Conservation (phyloP, 2,113 vertebrate genomes). For the Catharus fuscescens region DNA sequence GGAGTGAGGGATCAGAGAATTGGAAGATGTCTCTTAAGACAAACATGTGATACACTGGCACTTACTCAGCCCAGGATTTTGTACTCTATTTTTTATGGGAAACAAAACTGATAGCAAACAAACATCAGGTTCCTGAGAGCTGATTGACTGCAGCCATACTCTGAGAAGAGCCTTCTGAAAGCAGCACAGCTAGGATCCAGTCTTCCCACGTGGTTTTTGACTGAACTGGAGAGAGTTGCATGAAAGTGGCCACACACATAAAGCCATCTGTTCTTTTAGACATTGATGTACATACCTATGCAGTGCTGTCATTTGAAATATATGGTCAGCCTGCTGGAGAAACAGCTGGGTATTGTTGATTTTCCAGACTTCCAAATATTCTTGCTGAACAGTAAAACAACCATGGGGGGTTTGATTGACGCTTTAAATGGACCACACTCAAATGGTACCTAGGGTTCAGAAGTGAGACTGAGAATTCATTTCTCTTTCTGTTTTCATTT, state of each 20-base stretch:
- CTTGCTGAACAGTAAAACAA: conserved; percentile 30
- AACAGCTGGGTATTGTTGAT: conserved; percentile 50
- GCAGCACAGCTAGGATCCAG: background rate
- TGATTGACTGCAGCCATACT: background rate
- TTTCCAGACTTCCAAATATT: conserved; percentile 42
- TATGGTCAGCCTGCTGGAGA: background rate
- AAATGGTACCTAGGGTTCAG: background rate
- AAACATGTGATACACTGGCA: background rate
- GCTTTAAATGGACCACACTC: background rate
- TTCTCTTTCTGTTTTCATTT: background rate
- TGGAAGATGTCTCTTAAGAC: background rate
- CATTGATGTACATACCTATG: conserved; percentile 11
- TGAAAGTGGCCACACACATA: conserved; percentile 25
- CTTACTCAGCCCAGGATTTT: background rate
- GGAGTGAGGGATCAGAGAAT: background rate
- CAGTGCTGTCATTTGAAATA: conserved; percentile 34
- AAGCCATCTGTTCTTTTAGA: conserved; percentile 33
- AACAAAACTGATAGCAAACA: background rate
- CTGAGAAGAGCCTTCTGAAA: background rate
- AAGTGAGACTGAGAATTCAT: background rate
- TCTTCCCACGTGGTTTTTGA: background rate
- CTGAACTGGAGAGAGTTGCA: background rate
- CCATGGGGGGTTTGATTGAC: conserved; percentile 1
- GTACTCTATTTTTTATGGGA: background rate
- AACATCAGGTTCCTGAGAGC: background rate